phyloP scores from a whole-genome alignment of 2,113 vertebrate genomes.

The Mesocricetus auratus region DNA sequence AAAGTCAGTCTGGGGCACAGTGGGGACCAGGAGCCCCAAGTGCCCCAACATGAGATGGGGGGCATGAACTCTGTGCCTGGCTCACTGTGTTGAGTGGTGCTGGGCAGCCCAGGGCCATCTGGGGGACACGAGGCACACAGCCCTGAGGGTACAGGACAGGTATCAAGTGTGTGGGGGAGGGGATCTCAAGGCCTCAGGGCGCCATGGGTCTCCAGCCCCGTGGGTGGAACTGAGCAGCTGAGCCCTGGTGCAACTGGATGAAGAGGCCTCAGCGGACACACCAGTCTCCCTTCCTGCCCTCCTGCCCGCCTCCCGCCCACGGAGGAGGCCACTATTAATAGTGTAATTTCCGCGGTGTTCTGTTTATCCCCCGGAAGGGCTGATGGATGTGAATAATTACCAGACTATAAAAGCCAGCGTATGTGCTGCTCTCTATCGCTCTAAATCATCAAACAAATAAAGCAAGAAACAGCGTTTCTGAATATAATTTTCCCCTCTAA shows the following conservation, averaged over 20 bases:
- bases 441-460: constrained; percentile 93
- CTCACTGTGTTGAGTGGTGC: background rate
- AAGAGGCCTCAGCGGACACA: background rate
- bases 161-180: background rate
- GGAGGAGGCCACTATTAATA: constrained; percentile 86
- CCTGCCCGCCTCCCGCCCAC: constrained; percentile 59
- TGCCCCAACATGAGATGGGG: background rate
- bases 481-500: constrained; percentile 92
- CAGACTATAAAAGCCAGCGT: constrained; percentile 90
- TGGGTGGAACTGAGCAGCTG: background rate
- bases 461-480: constrained; percentile 91
- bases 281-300: background rate
- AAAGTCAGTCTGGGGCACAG: background rate
- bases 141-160: background rate
- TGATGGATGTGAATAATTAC: constrained; percentile 92
- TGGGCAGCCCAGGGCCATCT: background rate
- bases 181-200: no score
- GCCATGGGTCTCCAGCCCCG: background rate
- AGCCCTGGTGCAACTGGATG: background rate
- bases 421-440: constrained; percentile 90
- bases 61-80: background rate
- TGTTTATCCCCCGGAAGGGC: constrained; percentile 89
- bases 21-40: background rate
- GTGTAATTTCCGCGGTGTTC: constrained; percentile 87
- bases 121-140: background rate